phyloP scores from a whole-genome alignment of 2,888 invertebrate species.

The Dilophus febrilis region DNA sequence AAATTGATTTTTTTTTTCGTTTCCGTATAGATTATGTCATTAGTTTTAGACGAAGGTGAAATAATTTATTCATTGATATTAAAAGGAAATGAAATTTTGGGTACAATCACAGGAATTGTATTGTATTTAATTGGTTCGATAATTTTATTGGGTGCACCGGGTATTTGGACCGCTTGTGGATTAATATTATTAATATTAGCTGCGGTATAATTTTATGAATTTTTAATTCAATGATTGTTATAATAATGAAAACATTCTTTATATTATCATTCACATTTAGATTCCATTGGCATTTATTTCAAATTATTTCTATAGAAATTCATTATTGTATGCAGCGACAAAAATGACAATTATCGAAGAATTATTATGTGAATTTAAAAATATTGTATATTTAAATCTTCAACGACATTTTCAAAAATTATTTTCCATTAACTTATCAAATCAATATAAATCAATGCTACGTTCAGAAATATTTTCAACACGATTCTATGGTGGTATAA shows the following conservation, averaged over 20 bases:
- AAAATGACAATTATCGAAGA: constrained; percentile 1
- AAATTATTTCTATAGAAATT: not conserved
- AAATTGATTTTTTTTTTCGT: not conserved
- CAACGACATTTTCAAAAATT: not conserved
- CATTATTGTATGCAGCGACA: not conserved
- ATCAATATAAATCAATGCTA: constrained; percentile 2
- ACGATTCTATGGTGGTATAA: constrained; percentile 4
- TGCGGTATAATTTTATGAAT: not conserved
- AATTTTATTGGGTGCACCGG: constrained; percentile 3
- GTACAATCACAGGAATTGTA: constrained; percentile 6
- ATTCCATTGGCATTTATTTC: not conserved
- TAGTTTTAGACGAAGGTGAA: constrained; percentile 7
- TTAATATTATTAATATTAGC: constrained; percentile 6
- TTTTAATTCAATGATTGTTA: not conserved
- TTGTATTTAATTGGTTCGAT: constrained; percentile 2
- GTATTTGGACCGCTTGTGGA: constrained; percentile 7
- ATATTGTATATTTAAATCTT: not conserved
- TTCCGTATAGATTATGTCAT: not conserved
- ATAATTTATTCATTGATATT: constrained; percentile 5
- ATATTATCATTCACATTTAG: not conserved
- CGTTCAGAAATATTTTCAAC: constrained; percentile 1
- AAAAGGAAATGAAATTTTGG: constrained; percentile 6
- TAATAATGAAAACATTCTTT: not conserved
- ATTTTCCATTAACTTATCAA: not conserved
- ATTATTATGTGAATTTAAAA: not conserved